Conservation (phyloP, 64 coral and sea anemone species). For the Exaiptasia diaphana region DNA sequence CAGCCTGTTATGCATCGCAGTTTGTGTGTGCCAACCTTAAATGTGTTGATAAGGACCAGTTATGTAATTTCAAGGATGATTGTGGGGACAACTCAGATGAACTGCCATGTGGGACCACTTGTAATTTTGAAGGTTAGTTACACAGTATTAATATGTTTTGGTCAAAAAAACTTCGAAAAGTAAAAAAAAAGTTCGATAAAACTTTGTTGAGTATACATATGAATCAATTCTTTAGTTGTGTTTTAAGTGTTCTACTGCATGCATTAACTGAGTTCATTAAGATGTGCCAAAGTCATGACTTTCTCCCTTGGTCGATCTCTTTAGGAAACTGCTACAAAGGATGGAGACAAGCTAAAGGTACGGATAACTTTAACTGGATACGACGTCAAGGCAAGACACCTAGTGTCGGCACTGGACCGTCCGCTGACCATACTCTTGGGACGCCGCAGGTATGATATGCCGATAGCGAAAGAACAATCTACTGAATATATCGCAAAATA, state of each 20-base stretch:
- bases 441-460: slow-evolving; percentile 40
- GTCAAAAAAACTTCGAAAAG: too few relatives aligned
- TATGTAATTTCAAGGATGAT: slow-evolving; percentile 94
- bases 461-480: background rate
- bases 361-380: slow-evolving; percentile 92
- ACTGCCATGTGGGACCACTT: slow-evolving; percentile 60
- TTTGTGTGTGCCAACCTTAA: slow-evolving; percentile 80
- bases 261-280: too few relatives aligned
- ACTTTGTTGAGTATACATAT: too few relatives aligned
- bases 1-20: slow-evolving; percentile 64
- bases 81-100: slow-evolving; percentile 97
- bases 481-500: background rate
- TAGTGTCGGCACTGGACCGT: slow-evolving; percentile 63
- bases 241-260: too few relatives aligned
- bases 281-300: too few relatives aligned
- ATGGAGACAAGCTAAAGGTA: slow-evolving; percentile 67
- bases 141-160: too few relatives aligned
- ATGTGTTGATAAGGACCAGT: slow-evolving; percentile 86
- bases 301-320: too few relatives aligned
- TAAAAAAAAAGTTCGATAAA: too few relatives aligned
- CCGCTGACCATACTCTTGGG: slow-evolving; percentile 80
- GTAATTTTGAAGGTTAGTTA: slow-evolving; percentile 43
- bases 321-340: slow-evolving; percentile 77
- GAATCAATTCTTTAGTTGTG: too few relatives aligned
- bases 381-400: slow-evolving; percentile 70